These are phyloP conservation scores for Choristoneura fumiferana DNA, from an alignment of 1,140 invertebrate species.

Conservation along the genomic window DNA sequence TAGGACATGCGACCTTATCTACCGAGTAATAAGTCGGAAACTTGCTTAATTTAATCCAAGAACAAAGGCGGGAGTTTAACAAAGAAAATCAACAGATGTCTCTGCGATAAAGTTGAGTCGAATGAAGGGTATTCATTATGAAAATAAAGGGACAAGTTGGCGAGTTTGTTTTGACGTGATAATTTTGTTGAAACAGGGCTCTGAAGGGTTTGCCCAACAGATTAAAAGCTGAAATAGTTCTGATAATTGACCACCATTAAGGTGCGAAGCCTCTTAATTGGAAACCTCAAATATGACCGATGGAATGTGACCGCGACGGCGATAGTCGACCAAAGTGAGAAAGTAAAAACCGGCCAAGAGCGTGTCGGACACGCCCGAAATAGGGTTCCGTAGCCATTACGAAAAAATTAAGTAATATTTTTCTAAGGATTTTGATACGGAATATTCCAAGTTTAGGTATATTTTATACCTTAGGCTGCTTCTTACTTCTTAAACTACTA, in stretches of 20 bases:
- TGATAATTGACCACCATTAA: constrained; percentile 2
- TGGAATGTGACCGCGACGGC: too few species aligned
- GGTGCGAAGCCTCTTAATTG: too few species aligned
- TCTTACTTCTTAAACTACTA: too few species aligned
- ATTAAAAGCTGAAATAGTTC: constrained; percentile 13
- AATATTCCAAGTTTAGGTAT: too few species aligned
- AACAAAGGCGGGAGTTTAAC: constrained; percentile 14
- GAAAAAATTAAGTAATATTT: too few species aligned
- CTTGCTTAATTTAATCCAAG: constrained; percentile 23
- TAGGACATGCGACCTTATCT: constrained; percentile 45
- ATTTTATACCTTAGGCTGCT: too few species aligned
- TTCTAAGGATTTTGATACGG: too few species aligned
- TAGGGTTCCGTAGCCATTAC: too few species aligned
- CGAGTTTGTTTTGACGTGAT: constrained; percentile 17
- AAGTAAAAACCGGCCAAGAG: too few species aligned
- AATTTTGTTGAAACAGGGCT: constrained; percentile 7
- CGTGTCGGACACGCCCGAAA: too few species aligned
- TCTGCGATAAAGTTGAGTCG: constrained; percentile 16
- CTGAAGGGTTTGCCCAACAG: constrained; percentile 8
- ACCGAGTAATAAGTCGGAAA: constrained; percentile 37
- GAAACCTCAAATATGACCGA: too few species aligned
- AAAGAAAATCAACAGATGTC: constrained; percentile 19
- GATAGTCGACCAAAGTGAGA: too few species aligned
- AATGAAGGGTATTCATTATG: constrained; percentile 16
- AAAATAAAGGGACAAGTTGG: constrained; percentile 18